These are phyloP conservation scores for Enoplolaimus lenunculus DNA, from an alignment of 2,888 invertebrate genomes.

Conservation along the genomic window DNA sequence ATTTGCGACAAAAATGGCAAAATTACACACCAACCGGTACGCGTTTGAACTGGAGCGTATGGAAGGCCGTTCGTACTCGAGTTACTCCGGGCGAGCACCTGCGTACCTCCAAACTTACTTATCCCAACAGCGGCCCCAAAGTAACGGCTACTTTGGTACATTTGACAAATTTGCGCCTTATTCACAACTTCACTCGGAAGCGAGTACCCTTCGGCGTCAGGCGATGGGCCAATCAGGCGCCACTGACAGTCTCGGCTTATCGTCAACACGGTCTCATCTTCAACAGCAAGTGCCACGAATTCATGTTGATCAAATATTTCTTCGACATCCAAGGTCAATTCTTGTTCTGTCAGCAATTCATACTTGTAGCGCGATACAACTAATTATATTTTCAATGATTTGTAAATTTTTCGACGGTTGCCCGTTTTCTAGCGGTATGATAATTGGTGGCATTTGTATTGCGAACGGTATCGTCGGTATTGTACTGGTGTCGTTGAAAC, in stretches of 20 bases:
- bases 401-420: constrained; percentile 22
- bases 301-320: constrained; percentile 15
- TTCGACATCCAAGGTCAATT: constrained; percentile 19
- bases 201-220: no score
- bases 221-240: no score
- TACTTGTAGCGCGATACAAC: constrained; percentile 8
- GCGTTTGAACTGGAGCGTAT: background rate
- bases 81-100: no score
- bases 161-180: no score
- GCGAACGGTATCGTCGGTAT: constrained; percentile 31
- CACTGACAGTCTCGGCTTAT: no score
- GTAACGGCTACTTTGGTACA: no score
- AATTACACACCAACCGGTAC: background rate
- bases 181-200: no score
- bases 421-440: constrained; percentile 15
- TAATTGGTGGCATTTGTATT: constrained; percentile 30
- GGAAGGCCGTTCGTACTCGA: no score
- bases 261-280: no score
- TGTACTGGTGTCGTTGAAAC: constrained; percentile 30
- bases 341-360: constrained; percentile 20
- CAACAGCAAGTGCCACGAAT: constrained; percentile 8
- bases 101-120: no score
- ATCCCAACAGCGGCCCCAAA: no score
- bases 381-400: constrained; percentile 22
- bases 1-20: no score